Conservation (phyloP, 2,113 vertebrate species). For the Phodopus roborovskii region DNA sequence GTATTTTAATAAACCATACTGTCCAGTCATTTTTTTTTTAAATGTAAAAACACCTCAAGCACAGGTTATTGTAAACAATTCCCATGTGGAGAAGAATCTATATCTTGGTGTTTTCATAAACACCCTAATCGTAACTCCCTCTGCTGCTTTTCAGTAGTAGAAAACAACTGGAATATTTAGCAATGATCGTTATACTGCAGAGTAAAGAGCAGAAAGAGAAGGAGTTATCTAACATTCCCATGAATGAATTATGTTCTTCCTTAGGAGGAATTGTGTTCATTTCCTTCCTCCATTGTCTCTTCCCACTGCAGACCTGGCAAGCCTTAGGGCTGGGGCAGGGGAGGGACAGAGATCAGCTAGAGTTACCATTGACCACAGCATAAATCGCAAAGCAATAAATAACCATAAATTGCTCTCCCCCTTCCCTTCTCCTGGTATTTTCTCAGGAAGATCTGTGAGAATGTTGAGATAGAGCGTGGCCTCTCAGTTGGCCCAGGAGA, state of each 20-base stretch:
- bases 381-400: slow-evolving; percentile 54
- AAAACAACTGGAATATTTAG: slow-evolving; percentile 10
- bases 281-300: background rate
- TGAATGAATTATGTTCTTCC: slow-evolving; percentile 43
- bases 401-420: slow-evolving; percentile 4
- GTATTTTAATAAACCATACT: slow-evolving; percentile 9
- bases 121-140: background rate
- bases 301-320: slow-evolving; percentile 1
- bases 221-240: slow-evolving; percentile 3
- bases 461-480: background rate
- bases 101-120: background rate
- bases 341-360: background rate
- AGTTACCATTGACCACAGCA: background rate
- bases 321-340: background rate
- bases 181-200: background rate
- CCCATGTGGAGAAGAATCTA: background rate
- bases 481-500: background rate
- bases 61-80: slow-evolving; percentile 14
- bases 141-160: background rate
- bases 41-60: background rate
- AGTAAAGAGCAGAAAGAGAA: background rate
- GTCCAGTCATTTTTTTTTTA: background rate
- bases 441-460: background rate
- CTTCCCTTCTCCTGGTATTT: slow-evolving; percentile 1
- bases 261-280: background rate